Base-by-base conservation (phyloP, 2,888 invertebrate genomes). In the Brenthis ino region DNA sequence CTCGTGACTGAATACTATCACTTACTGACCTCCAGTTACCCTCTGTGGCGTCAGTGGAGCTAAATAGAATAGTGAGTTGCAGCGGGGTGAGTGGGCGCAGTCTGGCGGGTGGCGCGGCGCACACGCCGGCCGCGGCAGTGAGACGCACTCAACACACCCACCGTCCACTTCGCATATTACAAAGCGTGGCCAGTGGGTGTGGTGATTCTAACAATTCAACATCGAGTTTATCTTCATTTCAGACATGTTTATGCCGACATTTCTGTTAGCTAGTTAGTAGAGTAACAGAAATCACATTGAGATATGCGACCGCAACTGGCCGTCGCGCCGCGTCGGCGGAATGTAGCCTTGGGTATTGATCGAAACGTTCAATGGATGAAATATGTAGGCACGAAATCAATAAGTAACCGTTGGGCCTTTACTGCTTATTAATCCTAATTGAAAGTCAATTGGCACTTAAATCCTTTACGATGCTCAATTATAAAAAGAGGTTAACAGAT, bases 371-470 rank as follows among this genome's bases (percentile, higher is more conserved):
- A 84, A 80, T 79, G 79, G 77, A 83, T 82, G 81, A 80, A 78
- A 79, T 77, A 77, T 74, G 74, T 70, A 72, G 75, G 75, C 76
- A 76, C 79, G 79, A 79, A 84, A 84, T 83, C 85, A 86, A 87
- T 85, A 85, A 86, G 81, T 84, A 77, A 73, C 74, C 75, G 77
- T 77, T 80, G 83, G 80, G 78, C 79, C 80, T 78, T 79, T 80
- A 77, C 79, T 77, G 79, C 80, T 82, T 82, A 86, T 86, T 85
- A 86, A 88, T 87, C 87, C 82, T 81, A 83, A 85, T 85, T 87
- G 84, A 81, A 83, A 81, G 84, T 84, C 85, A 85, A 86, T 87
- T 86, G 83, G 78, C 77, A 80, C 72, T 80, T 79, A 83, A 84
- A 84, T 83, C 79, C 80, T 79, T 79, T 79, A 80, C 82, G 75